phyloP scores from a whole-genome alignment of 2,888 invertebrate genomes.

The Euplexia lucipara region DNA sequence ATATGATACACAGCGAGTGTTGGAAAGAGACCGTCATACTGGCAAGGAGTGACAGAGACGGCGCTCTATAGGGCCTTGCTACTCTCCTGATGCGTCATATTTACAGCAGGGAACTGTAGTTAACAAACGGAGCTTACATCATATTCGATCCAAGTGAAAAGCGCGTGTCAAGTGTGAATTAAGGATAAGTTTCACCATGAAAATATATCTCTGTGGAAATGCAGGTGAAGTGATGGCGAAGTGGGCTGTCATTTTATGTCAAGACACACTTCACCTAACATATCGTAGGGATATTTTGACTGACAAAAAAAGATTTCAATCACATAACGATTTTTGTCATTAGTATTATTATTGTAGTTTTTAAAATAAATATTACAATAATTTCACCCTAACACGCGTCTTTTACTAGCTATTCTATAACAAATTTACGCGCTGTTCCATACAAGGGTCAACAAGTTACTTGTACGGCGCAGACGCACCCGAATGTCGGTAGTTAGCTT shows the following conservation, averaged over 20 bases:
- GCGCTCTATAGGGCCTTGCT: not conserved
- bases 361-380: not conserved
- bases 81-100: not conserved
- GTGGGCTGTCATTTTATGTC: too few species aligned
- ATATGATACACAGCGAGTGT: not conserved
- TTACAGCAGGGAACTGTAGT: not conserved
- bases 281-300: too few species aligned
- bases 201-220: too few species aligned
- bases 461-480: constrained; percentile 40
- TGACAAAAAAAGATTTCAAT: too few species aligned
- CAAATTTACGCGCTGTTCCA: constrained; percentile 43
- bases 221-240: too few species aligned
- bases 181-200: constrained; percentile 4
- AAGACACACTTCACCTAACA: too few species aligned
- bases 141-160: constrained; percentile 31
- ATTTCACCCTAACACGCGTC: constrained; percentile 45
- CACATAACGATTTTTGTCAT: constrained; percentile 32
- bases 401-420: constrained; percentile 39
- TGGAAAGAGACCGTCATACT: not conserved
- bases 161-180: constrained; percentile 44
- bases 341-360: too few species aligned
- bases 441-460: constrained; percentile 15
- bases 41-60: not conserved
- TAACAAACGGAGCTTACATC: constrained; percentile 34
- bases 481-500: constrained; percentile 53